These are phyloP conservation scores for Rhimphoctona megacephalus DNA, from an alignment of 2,888 invertebrate species.

Conservation along the genomic window DNA sequence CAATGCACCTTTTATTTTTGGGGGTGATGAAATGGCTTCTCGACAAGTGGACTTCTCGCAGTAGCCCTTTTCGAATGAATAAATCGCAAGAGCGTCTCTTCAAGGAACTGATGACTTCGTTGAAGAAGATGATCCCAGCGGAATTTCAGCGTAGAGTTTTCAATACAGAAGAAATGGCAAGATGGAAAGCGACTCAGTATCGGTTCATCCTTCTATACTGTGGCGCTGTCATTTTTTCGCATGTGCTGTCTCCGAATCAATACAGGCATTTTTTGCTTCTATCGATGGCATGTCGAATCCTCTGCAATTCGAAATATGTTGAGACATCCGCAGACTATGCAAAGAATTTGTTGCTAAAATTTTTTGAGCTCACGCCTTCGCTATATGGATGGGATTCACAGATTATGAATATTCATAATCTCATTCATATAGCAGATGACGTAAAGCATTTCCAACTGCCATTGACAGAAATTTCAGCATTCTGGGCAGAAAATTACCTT, in stretches of 20 bases:
- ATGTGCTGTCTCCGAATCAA: constrained; percentile 20
- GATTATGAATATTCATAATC: constrained; percentile 61
- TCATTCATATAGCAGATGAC: constrained; percentile 67
- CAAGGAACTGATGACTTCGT: constrained; percentile 2
- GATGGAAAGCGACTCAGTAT: constrained; percentile 70
- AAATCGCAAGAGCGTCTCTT: neutral
- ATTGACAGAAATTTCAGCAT: constrained; percentile 58
- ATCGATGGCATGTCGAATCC: constrained; percentile 53
- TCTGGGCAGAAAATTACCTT: constrained; percentile 57
- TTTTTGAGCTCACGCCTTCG: constrained; percentile 49
- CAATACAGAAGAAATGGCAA: constrained; percentile 39
- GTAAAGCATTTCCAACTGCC: constrained; percentile 59
- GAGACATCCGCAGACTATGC: constrained; percentile 25
- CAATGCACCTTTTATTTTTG: constrained; percentile 59
- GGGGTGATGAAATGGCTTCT: constrained; percentile 62
- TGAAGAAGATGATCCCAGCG: constrained; percentile 35
- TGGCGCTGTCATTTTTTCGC: constrained; percentile 49
- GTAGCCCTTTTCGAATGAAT: neutral
- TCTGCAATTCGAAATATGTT: constrained; percentile 45
- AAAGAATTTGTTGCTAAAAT: constrained; percentile 44
- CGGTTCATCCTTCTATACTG: constrained; percentile 62
- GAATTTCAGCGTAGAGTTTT: constrained; percentile 67
- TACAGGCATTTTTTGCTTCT: constrained; percentile 63
- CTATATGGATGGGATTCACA: constrained; percentile 60
- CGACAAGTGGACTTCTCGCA: constrained; percentile 46